These are phyloP conservation scores for Agonum fuliginosum DNA, from an alignment of 2,888 invertebrate species.

Conservation along the genomic window DNA sequence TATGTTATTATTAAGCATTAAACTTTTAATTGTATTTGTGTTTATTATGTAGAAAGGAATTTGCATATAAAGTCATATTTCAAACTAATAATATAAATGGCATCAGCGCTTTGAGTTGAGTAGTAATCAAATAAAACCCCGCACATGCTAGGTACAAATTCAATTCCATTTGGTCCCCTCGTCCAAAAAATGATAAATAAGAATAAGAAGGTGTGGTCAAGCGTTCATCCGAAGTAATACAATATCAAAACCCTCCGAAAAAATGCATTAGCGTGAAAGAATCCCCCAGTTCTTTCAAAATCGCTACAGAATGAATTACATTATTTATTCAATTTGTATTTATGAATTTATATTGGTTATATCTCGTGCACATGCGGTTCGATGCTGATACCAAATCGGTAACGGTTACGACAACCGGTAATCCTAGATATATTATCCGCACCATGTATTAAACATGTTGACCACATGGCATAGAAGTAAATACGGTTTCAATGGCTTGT, in stretches of 20 bases:
- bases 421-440: slow-evolving; percentile 43
- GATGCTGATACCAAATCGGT: slow-evolving; percentile 1
- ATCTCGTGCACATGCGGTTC: slow-evolving; percentile 40
- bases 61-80: too few species aligned
- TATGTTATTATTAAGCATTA: too few species aligned
- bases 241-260: slow-evolving; percentile 46
- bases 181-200: slow-evolving; percentile 48
- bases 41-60: too few species aligned
- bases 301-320: slow-evolving; percentile 50
- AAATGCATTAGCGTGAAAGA: slow-evolving; percentile 46
- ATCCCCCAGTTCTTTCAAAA: slow-evolving; percentile 35
- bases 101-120: neutral
- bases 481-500: slow-evolving; percentile 28
- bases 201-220: slow-evolving; percentile 51
- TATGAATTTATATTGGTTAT: slow-evolving; percentile 59
- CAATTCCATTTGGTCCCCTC: slow-evolving; percentile 17
- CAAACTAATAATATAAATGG: neutral
- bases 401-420: slow-evolving; percentile 38
- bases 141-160: slow-evolving; percentile 1
- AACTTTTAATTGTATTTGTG: too few species aligned
- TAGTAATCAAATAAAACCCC: slow-evolving; percentile 1
- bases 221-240: slow-evolving; percentile 31
- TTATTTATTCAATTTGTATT: slow-evolving; percentile 60
- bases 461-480: slow-evolving; percentile 47
- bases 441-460: slow-evolving; percentile 52